Percentiles rank a stretch among this genome's conserved stretches.
Evolutionary conservation across 2,113 vertebrate species (phyloP).

Genomic region (Neolamprologus fasciatus): DNA sequence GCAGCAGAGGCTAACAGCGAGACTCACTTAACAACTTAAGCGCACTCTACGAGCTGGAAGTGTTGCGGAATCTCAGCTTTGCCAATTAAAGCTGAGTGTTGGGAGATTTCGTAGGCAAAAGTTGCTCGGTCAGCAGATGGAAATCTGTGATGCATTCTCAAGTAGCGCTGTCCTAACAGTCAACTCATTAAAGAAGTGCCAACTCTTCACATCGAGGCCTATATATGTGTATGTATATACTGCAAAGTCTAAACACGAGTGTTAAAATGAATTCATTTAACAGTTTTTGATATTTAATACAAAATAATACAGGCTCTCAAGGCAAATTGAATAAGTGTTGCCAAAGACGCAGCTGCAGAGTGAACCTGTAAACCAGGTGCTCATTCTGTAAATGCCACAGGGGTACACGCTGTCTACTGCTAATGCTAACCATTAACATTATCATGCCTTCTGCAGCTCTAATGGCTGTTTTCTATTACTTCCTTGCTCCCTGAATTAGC

Average conservation of each 20-base stretch:
- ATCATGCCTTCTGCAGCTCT: slow-evolving; percentile 23
- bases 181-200: neutral
- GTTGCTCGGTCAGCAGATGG: slow-evolving; percentile 32
- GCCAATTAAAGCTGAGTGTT: slow-evolving; percentile 48
- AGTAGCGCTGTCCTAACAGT: slow-evolving; percentile 10
- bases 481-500: slow-evolving; percentile 40
- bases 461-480: slow-evolving; percentile 37
- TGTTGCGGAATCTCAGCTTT: slow-evolving; percentile 14
- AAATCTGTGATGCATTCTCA: slow-evolving; percentile 26
- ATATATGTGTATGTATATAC: neutral
- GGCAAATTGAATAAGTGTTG: slow-evolving; percentile 1
- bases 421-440: slow-evolving; percentile 28
- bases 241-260: neutral
- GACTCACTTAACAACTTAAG: slow-evolving; percentile 31
- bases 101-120: neutral
- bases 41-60: neutral
- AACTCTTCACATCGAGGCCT: neutral
- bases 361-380: neutral
- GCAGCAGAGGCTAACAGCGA: slow-evolving; percentile 35
- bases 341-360: neutral
- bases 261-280: neutral
- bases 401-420: slow-evolving; percentile 5
- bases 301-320: neutral
- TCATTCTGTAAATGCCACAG: neutral
- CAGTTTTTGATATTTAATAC: neutral